A percentile compares a stretch with the other conserved stretches of the same genome.
phyloP scores from a whole-genome alignment of 2,888 invertebrate species.

The Erebia ligea region DNA sequence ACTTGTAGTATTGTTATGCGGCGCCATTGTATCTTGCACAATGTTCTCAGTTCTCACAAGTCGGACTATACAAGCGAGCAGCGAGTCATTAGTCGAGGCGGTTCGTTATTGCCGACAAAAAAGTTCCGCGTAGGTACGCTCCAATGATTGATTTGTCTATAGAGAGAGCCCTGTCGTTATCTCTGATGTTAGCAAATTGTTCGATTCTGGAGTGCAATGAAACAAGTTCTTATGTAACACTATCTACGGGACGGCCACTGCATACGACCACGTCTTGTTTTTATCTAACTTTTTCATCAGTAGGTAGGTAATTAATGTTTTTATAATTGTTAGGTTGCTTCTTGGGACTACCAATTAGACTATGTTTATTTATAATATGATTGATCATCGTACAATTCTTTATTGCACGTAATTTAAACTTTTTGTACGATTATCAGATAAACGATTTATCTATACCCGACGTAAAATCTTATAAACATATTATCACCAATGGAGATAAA shows the following conservation, averaged over 20 bases:
- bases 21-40: conserved; percentile 58
- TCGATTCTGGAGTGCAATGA: conserved; percentile 52
- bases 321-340: conserved; percentile 20
- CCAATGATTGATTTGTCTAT: conserved; percentile 72
- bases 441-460: background rate
- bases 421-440: conserved; percentile 1
- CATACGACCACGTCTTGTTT: conserved; percentile 12
- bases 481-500: background rate
- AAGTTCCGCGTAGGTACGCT: conserved; percentile 57
- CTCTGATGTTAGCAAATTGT: conserved; percentile 65
- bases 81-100: conserved; percentile 60
- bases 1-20: conserved; percentile 57
- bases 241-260: conserved; percentile 7
- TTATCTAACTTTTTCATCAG: conserved; percentile 12
- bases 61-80: conserved; percentile 43
- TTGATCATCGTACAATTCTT: background rate
- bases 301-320: conserved; percentile 4
- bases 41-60: conserved; percentile 46
- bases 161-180: conserved; percentile 64
- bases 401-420: conserved; percentile 15
- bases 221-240: conserved; percentile 19
- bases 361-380: conserved; percentile 4
- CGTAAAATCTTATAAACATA: background rate
- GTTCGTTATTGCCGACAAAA: conserved; percentile 69
- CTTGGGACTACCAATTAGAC: conserved; percentile 12